These are phyloP conservation scores for Threskiornis aethiopicus DNA, from an alignment of 2,797 vertebrate species.

Conservation along the genomic window DNA sequence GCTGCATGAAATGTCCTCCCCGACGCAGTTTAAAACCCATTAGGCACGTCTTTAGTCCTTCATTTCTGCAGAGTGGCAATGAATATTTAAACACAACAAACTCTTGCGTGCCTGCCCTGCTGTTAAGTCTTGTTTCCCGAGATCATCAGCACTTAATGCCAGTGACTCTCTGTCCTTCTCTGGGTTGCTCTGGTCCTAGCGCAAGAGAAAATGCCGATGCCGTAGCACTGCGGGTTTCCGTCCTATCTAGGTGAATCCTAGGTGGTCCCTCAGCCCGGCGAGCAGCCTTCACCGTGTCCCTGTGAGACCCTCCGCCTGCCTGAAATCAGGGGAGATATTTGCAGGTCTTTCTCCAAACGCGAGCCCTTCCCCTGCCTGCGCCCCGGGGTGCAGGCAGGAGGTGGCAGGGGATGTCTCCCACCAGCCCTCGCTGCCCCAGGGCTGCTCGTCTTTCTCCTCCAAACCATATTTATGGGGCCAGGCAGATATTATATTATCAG, in stretches of 20 bases:
- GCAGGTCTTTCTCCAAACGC: rapidly evolving
- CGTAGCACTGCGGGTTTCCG: no score
- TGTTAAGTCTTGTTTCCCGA: background rate
- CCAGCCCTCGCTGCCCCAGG: background rate
- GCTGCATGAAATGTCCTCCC: background rate
- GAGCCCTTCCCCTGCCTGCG: background rate
- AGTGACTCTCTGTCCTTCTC: background rate
- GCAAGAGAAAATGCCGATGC: background rate
- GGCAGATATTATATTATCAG: rapidly evolving
- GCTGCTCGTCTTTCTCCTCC: background rate
- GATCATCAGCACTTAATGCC: background rate
- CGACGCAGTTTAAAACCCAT: background rate
- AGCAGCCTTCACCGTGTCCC: background rate
- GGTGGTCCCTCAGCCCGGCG: background rate
- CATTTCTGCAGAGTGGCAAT: background rate
- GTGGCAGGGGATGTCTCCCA: background rate
- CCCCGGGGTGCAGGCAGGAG: background rate
- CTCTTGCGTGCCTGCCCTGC: background rate
- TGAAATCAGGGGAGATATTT: rapidly evolving
- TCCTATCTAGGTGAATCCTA: background rate
- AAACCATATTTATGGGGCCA: rapidly evolving
- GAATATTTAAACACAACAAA: background rate
- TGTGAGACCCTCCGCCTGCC: background rate
- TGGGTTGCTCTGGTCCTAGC: background rate
- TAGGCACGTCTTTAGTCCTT: background rate